Conservation (phyloP, 2,888 invertebrate species). For the Chironomus riparius region DNA sequence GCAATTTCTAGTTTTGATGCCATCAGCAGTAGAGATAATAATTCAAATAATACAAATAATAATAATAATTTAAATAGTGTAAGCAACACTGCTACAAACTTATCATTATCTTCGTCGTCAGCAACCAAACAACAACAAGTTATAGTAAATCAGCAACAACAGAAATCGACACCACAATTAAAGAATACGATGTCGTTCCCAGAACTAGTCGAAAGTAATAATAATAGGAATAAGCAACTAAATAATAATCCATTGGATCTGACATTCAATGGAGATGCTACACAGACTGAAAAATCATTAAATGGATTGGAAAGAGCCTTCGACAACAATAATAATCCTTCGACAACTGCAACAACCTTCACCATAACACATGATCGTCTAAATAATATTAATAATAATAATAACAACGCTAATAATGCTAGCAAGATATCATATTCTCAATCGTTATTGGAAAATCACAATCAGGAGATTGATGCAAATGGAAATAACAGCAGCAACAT, state of each 20-base stretch:
- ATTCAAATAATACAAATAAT: neutral
- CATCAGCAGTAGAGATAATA: neutral
- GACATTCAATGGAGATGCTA: slow-evolving; percentile 2
- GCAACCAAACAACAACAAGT: slow-evolving; percentile 15
- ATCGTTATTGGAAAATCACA: slow-evolving; percentile 23
- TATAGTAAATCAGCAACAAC: neutral
- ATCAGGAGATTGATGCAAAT: neutral
- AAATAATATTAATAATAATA: slow-evolving; percentile 16
- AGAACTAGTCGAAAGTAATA: slow-evolving; percentile 29
- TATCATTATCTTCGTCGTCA: slow-evolving; percentile 25
- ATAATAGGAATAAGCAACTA: slow-evolving; percentile 29
- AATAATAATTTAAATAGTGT: neutral
- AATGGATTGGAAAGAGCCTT: slow-evolving; percentile 7
- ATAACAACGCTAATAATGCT: neutral
- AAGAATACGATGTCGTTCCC: slow-evolving; percentile 15
- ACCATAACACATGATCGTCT: neutral
- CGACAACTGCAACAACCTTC: neutral
- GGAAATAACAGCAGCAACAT: neutral
- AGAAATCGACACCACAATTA: neutral
- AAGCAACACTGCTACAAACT: neutral
- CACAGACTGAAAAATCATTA: slow-evolving; percentile 7
- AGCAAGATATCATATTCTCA: slow-evolving; percentile 28
- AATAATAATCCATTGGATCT: slow-evolving; percentile 1
- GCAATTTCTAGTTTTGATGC: slow-evolving; percentile 3
- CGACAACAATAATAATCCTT: slow-evolving; percentile 4